Conservation (phyloP, 2,888 invertebrate species). For the Temnothorax unifasciatus region DNA sequence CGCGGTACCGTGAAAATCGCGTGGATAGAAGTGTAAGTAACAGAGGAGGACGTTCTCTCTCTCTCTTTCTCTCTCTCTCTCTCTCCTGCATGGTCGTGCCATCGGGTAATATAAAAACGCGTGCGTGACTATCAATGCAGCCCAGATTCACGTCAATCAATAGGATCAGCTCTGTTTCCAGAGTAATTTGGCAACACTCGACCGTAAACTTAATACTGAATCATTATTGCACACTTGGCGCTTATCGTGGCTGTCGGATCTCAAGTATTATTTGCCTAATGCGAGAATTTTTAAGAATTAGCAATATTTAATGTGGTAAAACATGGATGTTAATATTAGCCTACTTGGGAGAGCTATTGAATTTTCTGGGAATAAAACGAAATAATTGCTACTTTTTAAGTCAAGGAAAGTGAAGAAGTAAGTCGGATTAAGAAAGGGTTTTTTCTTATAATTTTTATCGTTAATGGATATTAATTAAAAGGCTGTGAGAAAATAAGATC, state of each 20-base stretch:
- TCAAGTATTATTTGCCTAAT: not conserved
- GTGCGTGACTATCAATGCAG: constrained; percentile 5
- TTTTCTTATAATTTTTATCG: constrained; percentile 24
- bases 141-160: not conserved
- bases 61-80: constrained; percentile 12
- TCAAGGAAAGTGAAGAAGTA: not conserved
- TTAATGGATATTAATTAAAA: constrained; percentile 23
- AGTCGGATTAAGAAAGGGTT: not conserved
- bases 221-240: not conserved
- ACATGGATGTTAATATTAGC: not conserved
- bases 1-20: constrained; percentile 61
- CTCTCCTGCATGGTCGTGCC: not conserved
- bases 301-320: not conserved
- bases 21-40: constrained; percentile 59
- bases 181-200: not conserved
- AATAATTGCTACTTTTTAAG: not conserved
- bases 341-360: not conserved
- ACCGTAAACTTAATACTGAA: not conserved
- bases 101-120: constrained; percentile 12
- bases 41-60: constrained; percentile 40
- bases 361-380: constrained; percentile 24
- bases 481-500: constrained; percentile 15
- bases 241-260: not conserved
- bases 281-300: not conserved
- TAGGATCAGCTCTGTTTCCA: not conserved